Percentiles rank a stretch among this genome's conserved stretches.
phyloP scores from a whole-genome alignment of 2,888 invertebrate species.

The Drosophila borborema region DNA sequence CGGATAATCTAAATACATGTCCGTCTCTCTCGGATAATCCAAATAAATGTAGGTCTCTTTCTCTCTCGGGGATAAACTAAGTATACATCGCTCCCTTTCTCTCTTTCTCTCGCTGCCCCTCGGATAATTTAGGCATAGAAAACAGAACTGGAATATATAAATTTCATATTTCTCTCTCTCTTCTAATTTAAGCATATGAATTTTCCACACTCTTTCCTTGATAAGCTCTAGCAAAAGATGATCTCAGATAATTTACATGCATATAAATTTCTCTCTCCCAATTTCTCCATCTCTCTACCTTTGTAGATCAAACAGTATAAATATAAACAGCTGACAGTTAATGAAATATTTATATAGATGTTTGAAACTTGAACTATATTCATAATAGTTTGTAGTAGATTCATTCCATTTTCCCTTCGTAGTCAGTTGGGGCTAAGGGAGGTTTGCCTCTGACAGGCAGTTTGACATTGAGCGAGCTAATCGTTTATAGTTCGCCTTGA shows the following conservation, averaged over 20 bases:
- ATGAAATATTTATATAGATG: neutral
- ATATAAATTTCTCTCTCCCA: no score
- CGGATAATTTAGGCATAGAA: no score
- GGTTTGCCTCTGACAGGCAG: neutral
- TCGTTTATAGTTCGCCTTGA: constrained; percentile 6
- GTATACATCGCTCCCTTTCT: no score
- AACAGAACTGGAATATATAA: no score
- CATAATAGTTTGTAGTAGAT: neutral
- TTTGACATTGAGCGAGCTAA: constrained; percentile 16
- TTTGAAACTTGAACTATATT: neutral
- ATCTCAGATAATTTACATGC: neutral
- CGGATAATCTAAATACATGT: neutral
- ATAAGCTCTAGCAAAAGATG: no score
- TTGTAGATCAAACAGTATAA: no score
- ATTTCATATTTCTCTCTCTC: no score
- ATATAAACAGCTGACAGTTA: neutral
- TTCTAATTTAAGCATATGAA: no score
- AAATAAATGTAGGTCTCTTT: no score
- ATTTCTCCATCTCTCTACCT: neutral
- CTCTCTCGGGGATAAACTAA: neutral
- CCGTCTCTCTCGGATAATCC: no score
- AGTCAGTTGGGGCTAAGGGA: neutral
- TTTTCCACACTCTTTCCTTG: no score
- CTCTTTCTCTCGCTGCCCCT: no score
- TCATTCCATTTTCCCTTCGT: neutral